Conservation (phyloP, 2,113 vertebrate species). For the Mus musculus region GRCm39 chr19:18723501-18724000, state of each 20-base stretch:
- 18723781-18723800: background rate
- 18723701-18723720: background rate
- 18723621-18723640: background rate
- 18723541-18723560: background rate
- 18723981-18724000: background rate
- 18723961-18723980: background rate
- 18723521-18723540: background rate
- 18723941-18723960: background rate
- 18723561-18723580: background rate
- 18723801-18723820: conserved; percentile 18
- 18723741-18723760: background rate
- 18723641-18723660: background rate
- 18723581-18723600: background rate
- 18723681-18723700: background rate
- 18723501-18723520: background rate
- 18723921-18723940: background rate
- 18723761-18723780: background rate
- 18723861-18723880: background rate
- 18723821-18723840: background rate
- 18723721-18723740: background rate
- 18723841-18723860: background rate
- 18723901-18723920: background rate
- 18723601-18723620: background rate
- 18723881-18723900: background rate
- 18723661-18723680: background rate